phyloP scores from a whole-genome alignment of 2,888 invertebrate genomes.

The Schizotus pectinicornis region DNA sequence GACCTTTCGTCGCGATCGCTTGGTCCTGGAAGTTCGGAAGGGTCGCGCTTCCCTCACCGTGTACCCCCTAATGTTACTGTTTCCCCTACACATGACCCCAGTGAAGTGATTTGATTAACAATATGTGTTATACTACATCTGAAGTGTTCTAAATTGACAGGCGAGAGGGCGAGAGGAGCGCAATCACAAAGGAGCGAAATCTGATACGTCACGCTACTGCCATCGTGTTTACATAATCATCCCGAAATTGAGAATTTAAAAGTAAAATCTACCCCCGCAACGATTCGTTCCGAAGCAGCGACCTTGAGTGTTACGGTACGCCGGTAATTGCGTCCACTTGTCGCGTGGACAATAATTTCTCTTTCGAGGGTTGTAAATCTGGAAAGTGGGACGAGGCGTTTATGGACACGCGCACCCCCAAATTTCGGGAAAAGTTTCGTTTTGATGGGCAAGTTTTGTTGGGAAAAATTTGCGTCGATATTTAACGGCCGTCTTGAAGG shows the following conservation, averaged over 20 bases:
- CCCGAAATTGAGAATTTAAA: neutral
- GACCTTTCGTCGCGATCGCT: constrained; percentile 10
- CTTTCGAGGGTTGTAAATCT: constrained; percentile 41
- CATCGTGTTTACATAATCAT: constrained; percentile 5
- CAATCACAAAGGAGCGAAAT: neutral
- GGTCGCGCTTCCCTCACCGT: constrained; percentile 36
- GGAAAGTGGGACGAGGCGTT: constrained; percentile 43
- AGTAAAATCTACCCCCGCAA: too few relatives aligned
- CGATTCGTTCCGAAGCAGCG: too few relatives aligned
- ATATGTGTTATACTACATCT: constrained; percentile 49
- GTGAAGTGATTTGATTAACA: constrained; percentile 55
- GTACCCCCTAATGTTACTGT: constrained; percentile 48
- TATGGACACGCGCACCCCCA: constrained; percentile 2
- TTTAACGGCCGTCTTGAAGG: constrained; percentile 18
- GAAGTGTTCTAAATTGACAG: constrained; percentile 36
- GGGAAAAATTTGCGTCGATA: constrained; percentile 18
- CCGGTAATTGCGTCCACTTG: constrained; percentile 28
- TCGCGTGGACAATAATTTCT: constrained; percentile 44
- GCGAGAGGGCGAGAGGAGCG: constrained; percentile 1
- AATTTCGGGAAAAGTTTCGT: neutral
- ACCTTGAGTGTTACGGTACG: neutral
- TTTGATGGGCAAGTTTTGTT: neutral
- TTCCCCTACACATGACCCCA: constrained; percentile 50
- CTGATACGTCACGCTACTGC: neutral
- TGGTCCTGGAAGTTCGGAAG: constrained; percentile 6